Evolutionary conservation across 2,888 invertebrate genomes (phyloP), one percentile per base, ranked within the genome.

Genomic region (Brachynemurus nebulosus): DNA sequence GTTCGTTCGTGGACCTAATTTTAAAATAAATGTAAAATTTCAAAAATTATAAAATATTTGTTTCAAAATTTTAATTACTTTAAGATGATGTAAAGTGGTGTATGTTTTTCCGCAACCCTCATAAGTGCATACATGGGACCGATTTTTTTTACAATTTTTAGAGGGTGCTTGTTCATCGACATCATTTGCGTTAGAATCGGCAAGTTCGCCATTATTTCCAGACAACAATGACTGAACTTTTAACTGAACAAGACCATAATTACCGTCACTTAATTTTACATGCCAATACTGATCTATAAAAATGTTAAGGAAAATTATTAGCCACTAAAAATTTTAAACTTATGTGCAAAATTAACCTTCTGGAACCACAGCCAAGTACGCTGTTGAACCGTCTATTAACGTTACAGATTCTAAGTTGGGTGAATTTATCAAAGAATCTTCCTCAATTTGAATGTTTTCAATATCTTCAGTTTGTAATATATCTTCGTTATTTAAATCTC

Each of bases 1-100:
- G 62, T 65, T 45, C 71, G 58, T 52, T 67, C 66, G 53, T 73
- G 72, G 5, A 71, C 70, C 71, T 72, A 50, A 5, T 57, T 45
- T 48, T 21, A 9, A 39, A 17, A n/a, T 11, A 39, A 21, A 38
- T 20, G 8, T 35, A 12, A 12, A 35, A 7, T 12, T 35, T 12
- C 11, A 35, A 38, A n/a, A 40, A 9, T 40, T 25, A 16, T 40
- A 27, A 20, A 8, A 2, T 12, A 36, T 7, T 16, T 36, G 19
- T n/a, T 4, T 25, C 7, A 37, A n/a, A 37, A 46, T 34, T 38
- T 38, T 37, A 47, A 49, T 54, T 56, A 70, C 71, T 54, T 67
- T 66, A 41, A 72, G 59, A 57, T 70, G 70, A 56, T 71, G 66
- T 2, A 64, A 58, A 3, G 69, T 67, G 7, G 66, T 64, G 49